Conservation (phyloP, 2,113 vertebrate genomes). For the Sphyrna mokarran region DNA sequence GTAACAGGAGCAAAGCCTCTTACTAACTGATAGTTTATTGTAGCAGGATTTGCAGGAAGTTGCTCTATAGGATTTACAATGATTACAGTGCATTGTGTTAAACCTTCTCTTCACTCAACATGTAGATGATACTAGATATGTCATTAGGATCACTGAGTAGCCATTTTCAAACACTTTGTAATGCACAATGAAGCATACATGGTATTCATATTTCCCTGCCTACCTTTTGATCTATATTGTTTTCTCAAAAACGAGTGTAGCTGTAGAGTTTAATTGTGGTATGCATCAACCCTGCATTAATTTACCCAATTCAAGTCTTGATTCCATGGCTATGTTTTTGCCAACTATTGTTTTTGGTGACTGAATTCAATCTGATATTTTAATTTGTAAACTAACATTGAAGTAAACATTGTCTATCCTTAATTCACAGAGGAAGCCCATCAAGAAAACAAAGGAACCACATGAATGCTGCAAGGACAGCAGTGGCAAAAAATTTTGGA, state of each 20-base stretch:
- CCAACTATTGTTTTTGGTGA: not conserved
- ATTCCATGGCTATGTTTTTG: not conserved
- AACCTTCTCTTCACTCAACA: not conserved
- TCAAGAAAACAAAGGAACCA: not conserved
- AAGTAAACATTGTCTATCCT: not conserved
- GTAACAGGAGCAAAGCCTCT: not conserved
- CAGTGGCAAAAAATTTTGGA: not conserved
- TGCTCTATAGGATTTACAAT: not conserved
- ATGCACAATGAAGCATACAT: not conserved
- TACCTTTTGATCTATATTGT: not conserved
- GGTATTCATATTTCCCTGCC: not conserved
- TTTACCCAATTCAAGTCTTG: not conserved
- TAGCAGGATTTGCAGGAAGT: not conserved
- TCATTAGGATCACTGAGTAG: not conserved
- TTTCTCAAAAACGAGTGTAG: not conserved
- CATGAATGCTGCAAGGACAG: not conserved
- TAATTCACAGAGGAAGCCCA: conserved; percentile 6
- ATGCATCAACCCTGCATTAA: not conserved
- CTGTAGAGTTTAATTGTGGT: not conserved
- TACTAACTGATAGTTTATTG: not conserved
- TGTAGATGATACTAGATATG: not conserved
- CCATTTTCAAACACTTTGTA: not conserved
- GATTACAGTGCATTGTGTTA: not conserved
- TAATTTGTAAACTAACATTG: not conserved
- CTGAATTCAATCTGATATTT: not conserved